Percentiles rank a stretch among this genome's conserved stretches.
Conservation (phyloP, 2,888 invertebrate species). For the Clostera curtula region DNA sequence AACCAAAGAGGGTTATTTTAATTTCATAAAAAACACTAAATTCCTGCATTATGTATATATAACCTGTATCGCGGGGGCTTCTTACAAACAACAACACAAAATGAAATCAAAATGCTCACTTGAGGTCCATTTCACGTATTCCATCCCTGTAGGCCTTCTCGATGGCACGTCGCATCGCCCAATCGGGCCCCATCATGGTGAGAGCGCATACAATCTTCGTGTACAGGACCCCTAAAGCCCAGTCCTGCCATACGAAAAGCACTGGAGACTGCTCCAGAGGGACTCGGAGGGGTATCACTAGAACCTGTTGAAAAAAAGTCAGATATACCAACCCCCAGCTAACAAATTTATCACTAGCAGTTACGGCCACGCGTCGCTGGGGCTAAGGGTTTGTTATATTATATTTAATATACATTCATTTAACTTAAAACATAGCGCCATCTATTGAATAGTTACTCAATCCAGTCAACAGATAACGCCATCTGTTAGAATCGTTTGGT, state of each 20-base stretch:
- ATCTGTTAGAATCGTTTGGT: no score
- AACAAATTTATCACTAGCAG: neutral
- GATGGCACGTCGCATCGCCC: slow-evolving; percentile 92
- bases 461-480: no score
- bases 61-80: no score
- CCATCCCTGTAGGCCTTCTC: slow-evolving; percentile 96
- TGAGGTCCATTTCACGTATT: slow-evolving; percentile 92
- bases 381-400: no score
- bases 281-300: slow-evolving; percentile 94
- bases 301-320: no score
- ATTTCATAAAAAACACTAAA: neutral
- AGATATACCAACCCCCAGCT: neutral
- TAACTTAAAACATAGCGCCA: no score
- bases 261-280: slow-evolving; percentile 94
- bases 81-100: no score
- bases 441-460: no score
- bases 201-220: slow-evolving; percentile 98
- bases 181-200: slow-evolving; percentile 98
- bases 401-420: no score
- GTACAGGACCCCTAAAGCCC: slow-evolving; percentile 98
- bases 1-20: neutral
- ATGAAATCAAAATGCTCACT: no score
- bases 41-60: neutral
- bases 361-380: no score
- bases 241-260: slow-evolving; percentile 94